These are phyloP conservation scores for Suillia variegata DNA, from an alignment of 2,888 invertebrate species.

Conservation along the genomic window DNA sequence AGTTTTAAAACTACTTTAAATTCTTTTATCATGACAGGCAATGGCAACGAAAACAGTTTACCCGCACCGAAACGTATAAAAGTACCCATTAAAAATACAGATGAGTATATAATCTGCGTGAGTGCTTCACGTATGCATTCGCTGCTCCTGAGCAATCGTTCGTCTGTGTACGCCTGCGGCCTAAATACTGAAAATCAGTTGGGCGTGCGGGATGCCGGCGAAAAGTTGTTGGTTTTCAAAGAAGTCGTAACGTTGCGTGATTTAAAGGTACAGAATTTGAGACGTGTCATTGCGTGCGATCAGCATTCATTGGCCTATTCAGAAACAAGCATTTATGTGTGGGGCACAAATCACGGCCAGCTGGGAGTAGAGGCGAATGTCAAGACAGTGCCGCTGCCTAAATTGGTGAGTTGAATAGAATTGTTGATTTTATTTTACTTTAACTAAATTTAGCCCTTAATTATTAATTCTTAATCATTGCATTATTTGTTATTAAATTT, in stretches of 20 bases:
- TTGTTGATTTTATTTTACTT: not conserved
- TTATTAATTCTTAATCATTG: not conserved
- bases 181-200: conserved; percentile 70
- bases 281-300: conserved; percentile 71
- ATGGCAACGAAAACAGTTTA: conserved; percentile 66
- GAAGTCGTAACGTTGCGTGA: conserved; percentile 53
- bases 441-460: too few species aligned
- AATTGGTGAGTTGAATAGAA: conserved; percentile 36
- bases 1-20: not conserved
- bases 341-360: conserved; percentile 85
- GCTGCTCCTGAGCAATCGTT: conserved; percentile 51
- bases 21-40: conserved; percentile 56
- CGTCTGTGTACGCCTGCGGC: conserved; percentile 66
- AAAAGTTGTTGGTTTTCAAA: conserved; percentile 54
- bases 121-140: conserved; percentile 58
- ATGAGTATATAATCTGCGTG: conserved; percentile 52
- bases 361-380: conserved; percentile 64
- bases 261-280: conserved; percentile 58
- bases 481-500: not conserved
- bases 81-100: conserved; percentile 45
- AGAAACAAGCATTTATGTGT: conserved; percentile 70
- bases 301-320: conserved; percentile 76
- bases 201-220: conserved; percentile 65
- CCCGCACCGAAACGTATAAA: conserved; percentile 53
- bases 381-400: conserved; percentile 43